Evolutionary conservation across 2,888 invertebrate species (phyloP), one percentile per base, ranked within the genome.

Genomic region (Drosophila conformis): DNA sequence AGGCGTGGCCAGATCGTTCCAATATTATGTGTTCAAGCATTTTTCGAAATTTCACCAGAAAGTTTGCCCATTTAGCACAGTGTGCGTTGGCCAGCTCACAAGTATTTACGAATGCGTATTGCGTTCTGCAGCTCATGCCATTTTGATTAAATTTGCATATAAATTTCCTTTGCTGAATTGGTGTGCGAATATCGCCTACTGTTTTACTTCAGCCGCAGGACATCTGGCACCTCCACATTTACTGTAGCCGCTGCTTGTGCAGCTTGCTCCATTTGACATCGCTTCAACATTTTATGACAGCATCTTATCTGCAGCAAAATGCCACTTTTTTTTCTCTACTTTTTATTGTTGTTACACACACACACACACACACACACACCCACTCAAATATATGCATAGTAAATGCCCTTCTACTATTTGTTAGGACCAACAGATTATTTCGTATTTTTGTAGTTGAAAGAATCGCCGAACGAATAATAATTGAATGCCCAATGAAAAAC

Each of bases 111-210:
- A 29, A 31, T 49, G 48, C 49, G 31, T 27, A 54, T 62, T 56
- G 25, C 27, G 54, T 56, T n/a, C n/a, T n/a, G 10, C 36, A 21
- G 29, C 48, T 29, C 35, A 21, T 56, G 58, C 27, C 57, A 61
- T 62, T 76, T 68, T 62, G 36, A 58, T 71, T 46, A 52, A 65
- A 68, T 73, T 64, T 69, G 57, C 73, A 77, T 73, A 21, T 29
- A 38, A 40, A 60, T 58, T 35, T 36, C n/a, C 25, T 38, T 38
- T 25, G 46, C 29, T 46, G 13, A 27, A 15, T 52, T 8, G 46
- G 66, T 40, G 72, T 35, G 38, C 40, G 21, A 49, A 68, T 51
- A 51, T 68, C 48, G 61, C 60, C 52, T 68, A 48, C 63, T 18
- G 15, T 52, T 56, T 46, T 8, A 40, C 25, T 42, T 13, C 64